A percentile compares a stretch with the other conserved stretches of the same genome.
Conservation (phyloP, 2,888 invertebrate genomes). For the Microdon myrmicae region DNA sequence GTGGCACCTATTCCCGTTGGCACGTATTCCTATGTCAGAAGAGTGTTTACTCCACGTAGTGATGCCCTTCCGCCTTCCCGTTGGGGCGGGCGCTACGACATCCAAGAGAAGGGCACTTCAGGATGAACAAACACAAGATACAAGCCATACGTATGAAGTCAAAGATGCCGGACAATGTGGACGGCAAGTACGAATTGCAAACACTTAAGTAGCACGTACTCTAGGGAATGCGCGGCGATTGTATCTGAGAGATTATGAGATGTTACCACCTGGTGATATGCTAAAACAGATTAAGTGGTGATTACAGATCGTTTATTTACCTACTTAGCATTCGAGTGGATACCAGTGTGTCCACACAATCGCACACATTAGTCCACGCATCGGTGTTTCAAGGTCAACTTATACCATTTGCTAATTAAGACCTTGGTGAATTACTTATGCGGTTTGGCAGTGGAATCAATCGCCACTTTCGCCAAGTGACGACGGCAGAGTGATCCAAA, state of each 20-base stretch:
- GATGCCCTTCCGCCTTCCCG: conserved; percentile 4
- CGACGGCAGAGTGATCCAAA: no score
- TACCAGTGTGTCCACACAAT: no score
- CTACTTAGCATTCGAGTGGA: no score
- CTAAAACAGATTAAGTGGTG: conserved; percentile 34
- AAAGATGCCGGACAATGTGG: conserved; percentile 29
- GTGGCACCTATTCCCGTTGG: no score
- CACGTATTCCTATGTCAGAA: conserved; percentile 16
- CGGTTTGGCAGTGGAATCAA: no score
- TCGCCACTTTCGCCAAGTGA: no score
- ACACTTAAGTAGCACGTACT: conserved; percentile 1
- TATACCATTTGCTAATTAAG: no score
- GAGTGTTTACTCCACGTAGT: conserved; percentile 14
- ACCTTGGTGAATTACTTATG: no score
- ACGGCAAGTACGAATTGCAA: conserved; percentile 31
- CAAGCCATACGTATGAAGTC: no score
- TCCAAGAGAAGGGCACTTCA: conserved; percentile 36
- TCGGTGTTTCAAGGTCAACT: conserved; percentile 38
- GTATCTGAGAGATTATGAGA: conserved; percentile 25
- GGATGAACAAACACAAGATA: conserved; percentile 28
- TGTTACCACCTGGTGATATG: conserved; percentile 21
- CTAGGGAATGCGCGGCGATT: conserved; percentile 10
- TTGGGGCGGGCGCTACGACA: conserved; percentile 3
- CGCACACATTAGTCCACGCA: no score
- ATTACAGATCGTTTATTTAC: conserved; percentile 25